Percentiles rank a stretch among this genome's conserved stretches.
phyloP scores from a whole-genome alignment of 2,888 invertebrate genomes.

The Amphipoea lucens region DNA sequence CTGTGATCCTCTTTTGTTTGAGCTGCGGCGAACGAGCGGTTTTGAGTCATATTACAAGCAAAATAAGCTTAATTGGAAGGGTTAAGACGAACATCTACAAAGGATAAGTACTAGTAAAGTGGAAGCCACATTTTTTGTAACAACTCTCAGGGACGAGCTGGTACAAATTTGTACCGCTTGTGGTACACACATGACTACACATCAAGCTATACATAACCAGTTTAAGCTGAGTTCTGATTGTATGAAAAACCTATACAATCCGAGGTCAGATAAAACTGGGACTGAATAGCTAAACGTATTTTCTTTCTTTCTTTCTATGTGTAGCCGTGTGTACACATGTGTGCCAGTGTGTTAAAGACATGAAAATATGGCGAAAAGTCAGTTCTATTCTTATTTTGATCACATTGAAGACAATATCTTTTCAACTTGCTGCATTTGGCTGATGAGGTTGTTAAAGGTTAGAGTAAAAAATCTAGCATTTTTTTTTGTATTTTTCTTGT shows the following conservation, averaged over 20 bases:
- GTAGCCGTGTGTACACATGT: no score
- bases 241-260: no score
- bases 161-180: background rate
- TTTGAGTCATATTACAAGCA: background rate
- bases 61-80: background rate
- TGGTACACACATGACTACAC: background rate
- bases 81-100: background rate
- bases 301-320: no score
- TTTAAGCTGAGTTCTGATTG: no score
- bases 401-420: constrained; percentile 9
- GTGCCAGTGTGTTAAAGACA: background rate
- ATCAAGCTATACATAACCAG: no score
- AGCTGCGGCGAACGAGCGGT: background rate
- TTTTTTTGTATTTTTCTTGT: background rate
- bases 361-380: background rate
- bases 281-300: no score
- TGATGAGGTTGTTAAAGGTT: background rate
- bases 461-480: background rate
- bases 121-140: background rate
- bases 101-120: background rate
- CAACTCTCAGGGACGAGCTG: background rate
- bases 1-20: background rate
- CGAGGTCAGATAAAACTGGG: no score
- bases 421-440: background rate
- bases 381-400: constrained; percentile 31